phyloP scores from a whole-genome alignment of 1,140 invertebrate genomes.

The Drosophila virilis region DNA sequence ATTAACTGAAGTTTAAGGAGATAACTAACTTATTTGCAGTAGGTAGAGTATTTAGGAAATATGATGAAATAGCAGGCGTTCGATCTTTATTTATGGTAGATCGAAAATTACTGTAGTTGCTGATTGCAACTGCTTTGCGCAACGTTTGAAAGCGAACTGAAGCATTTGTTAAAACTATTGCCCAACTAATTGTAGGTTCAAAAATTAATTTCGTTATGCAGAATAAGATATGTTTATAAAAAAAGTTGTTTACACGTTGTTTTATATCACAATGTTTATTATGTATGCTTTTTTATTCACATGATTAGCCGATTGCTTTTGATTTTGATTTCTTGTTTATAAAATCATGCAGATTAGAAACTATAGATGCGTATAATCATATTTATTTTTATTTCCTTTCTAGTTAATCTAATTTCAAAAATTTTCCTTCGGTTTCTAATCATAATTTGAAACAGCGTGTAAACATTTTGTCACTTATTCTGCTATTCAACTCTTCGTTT shows the following conservation, averaged over 20 bases:
- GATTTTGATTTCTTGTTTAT: too few relatives aligned
- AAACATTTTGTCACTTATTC: neutral
- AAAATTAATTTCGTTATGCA: conserved; percentile 9
- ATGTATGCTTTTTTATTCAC: neutral
- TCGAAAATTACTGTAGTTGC: neutral
- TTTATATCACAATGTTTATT: neutral
- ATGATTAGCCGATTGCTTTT: neutral
- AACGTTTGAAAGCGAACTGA: conserved; percentile 14
- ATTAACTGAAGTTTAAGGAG: neutral
- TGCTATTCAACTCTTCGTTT: neutral
- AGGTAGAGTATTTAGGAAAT: neutral
- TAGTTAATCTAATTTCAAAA: too few relatives aligned
- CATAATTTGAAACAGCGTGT: neutral
- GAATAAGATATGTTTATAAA: neutral
- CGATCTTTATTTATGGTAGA: neutral
- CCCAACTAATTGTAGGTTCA: neutral
- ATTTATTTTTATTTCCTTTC: too few relatives aligned
- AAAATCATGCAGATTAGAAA: too few relatives aligned
- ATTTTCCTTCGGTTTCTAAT: neutral
- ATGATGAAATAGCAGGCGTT: conserved; percentile 9
- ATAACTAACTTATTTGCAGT: neutral
- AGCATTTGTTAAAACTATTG: neutral
- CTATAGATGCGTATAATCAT: too few relatives aligned
- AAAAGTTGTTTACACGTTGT: conserved; percentile 13
- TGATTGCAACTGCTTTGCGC: conserved; percentile 17